phyloP scores from a whole-genome alignment of 1,140 invertebrate genomes.

The Chrysomallon squamiferum region DNA sequence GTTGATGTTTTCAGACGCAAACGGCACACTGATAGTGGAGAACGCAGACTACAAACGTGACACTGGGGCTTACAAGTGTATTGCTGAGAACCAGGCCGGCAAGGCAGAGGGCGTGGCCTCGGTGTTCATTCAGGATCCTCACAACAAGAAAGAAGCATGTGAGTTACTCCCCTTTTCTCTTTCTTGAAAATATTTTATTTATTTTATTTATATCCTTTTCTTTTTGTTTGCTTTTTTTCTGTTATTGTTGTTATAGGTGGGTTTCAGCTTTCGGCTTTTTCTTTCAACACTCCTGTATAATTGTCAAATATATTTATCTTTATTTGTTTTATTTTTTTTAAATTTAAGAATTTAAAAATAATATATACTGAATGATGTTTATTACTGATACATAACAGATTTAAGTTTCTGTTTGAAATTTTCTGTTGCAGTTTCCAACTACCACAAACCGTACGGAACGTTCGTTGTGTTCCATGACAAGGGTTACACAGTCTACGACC shows the following conservation, averaged over 20 bases:
- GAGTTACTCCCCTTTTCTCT: neutral
- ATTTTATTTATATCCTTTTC: too few relatives aligned
- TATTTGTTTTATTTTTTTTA: too few relatives aligned
- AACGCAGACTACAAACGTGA: conserved; percentile 76
- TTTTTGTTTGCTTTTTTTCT: neutral
- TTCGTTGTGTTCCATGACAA: conserved; percentile 82
- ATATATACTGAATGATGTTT: too few relatives aligned
- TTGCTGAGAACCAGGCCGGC: conserved; percentile 75
- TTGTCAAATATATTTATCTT: too few relatives aligned
- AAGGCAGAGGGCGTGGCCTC: conserved; percentile 74
- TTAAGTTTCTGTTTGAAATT: too few relatives aligned
- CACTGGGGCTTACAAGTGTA: conserved; percentile 81
- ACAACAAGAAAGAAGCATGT: conserved; percentile 1
- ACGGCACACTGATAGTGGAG: conserved; percentile 73
- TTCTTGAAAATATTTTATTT: too few relatives aligned
- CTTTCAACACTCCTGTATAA: too few relatives aligned
- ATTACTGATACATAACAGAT: too few relatives aligned
- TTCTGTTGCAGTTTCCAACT: neutral
- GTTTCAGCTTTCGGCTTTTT: too few relatives aligned
- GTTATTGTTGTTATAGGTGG: neutral
- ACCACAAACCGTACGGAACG: conserved; percentile 38
- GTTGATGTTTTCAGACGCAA: conserved; percentile 65
- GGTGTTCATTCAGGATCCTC: conserved; percentile 37
- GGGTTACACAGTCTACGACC: conserved; percentile 80
- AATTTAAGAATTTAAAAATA: too few relatives aligned